Evolutionary conservation across 2,888 invertebrate genomes (phyloP).

Genomic region (Macrophya annulata): DNA sequence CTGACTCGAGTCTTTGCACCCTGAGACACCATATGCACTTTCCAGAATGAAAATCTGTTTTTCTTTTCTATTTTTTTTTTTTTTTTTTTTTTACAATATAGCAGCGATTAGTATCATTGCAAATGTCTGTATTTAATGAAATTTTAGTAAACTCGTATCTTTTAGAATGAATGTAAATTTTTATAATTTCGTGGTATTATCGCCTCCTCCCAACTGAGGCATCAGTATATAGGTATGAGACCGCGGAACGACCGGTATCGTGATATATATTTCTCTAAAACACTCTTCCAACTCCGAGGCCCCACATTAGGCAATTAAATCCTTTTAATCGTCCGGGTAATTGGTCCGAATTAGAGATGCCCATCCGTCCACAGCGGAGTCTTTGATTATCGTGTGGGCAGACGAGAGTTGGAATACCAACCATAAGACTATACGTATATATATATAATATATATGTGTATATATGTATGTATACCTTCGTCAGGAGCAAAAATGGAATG

Average conservation of each 20-base stretch:
- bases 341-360: slow-evolving; percentile 75
- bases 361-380: slow-evolving; percentile 63
- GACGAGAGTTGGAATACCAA: slow-evolving; percentile 47
- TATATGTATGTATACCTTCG: neutral
- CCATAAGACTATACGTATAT: neutral
- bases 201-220: neutral
- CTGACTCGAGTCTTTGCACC: no score
- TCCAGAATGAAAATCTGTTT: no score
- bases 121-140: neutral
- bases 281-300: slow-evolving; percentile 48
- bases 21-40: no score
- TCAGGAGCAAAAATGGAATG: slow-evolving; percentile 59
- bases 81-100: no score
- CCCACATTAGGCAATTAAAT: slow-evolving; percentile 73
- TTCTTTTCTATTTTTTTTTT: no score
- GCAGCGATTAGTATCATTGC: neutral
- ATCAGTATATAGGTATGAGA: neutral
- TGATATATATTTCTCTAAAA: slow-evolving; percentile 56
- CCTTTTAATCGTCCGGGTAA: slow-evolving; percentile 76
- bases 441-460: neutral
- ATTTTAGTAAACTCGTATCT: neutral
- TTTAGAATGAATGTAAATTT: neutral
- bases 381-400: slow-evolving; percentile 65
- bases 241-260: slow-evolving; percentile 4
- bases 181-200: neutral